Evolutionary conservation across 2,113 vertebrate species (phyloP), one percentile per base, ranked within the genome.

Genomic region (Lonchura striata): DNA sequence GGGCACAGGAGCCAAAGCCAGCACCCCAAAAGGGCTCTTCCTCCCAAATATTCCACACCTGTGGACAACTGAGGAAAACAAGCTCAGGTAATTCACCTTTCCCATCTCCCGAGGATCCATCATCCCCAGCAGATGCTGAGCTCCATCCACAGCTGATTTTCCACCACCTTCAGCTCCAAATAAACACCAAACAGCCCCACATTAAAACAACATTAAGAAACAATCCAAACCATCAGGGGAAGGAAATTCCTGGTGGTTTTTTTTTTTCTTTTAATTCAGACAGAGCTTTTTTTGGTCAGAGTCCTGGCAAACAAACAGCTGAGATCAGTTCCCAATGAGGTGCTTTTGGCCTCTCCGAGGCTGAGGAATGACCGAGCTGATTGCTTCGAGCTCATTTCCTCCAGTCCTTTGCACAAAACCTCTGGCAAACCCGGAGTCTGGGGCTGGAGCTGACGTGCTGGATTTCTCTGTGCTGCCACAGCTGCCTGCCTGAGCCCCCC

Each of bases 261-360:
- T 37, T 37, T 41, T 24, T 57, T 44, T 19, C 61, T 85, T 82
- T 68, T 41, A 83, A 90, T 96, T 94, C 94, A 90, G 60, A 88
- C 64, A 11, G 79, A 90, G 82, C 49, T 75, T 94, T 95, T 93
- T 95, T 92, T 80, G 83, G 83, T 94, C 47, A 2, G 65, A 94
- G 94, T 81, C 78, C 95, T 96, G 96, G 92, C 96, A 94, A 94
- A 89, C 42, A 69, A 92, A 70, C 50, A 80, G 89, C 94, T 92
- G 94, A 96, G 87, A 94, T 96, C 96, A 92, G 94, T 94, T 96
- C 95, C 89, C 96, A 92, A 66, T 91, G 90, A 94, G 94, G 88
- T 92, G 94, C 89, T 92, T 75, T 70, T 94, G 83, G 92, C 91
- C 78, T 80, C 92, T 91, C 20, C 0, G 2, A 85, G 80, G 0